phyloP scores from a whole-genome alignment of 2,888 invertebrate genomes.

The Drosophila lutescens region DNA sequence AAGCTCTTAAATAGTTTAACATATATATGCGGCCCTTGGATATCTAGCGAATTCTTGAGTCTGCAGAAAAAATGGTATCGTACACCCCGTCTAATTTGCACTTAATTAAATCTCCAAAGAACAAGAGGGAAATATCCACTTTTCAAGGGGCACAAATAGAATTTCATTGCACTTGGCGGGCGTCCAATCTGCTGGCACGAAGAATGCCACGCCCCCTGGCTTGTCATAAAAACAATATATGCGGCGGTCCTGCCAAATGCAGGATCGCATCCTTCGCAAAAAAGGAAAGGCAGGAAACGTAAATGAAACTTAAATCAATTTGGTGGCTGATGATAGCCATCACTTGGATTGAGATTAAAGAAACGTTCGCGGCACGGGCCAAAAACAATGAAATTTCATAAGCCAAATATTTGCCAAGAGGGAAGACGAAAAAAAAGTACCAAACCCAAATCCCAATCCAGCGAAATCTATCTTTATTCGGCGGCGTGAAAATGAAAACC shows the following conservation, averaged over 20 bases:
- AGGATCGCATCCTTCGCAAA: constrained; percentile 18
- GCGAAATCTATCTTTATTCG: constrained; percentile 50
- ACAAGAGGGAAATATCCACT: constrained; percentile 35
- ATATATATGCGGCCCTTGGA: constrained; percentile 11
- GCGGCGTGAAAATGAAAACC: constrained; percentile 38
- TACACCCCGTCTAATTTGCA: constrained; percentile 74
- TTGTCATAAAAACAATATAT: constrained; percentile 76
- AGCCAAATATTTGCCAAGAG: constrained; percentile 61
- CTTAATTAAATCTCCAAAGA: constrained; percentile 73
- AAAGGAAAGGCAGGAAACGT: constrained; percentile 58
- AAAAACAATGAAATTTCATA: constrained; percentile 54
- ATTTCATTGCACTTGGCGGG: constrained; percentile 74
- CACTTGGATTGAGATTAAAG: constrained; percentile 65
- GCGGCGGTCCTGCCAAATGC: constrained; percentile 64
- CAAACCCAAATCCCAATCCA: constrained; percentile 6
- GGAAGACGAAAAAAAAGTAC: not conserved
- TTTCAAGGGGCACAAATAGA: constrained; percentile 67
- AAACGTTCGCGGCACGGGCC: constrained; percentile 20
- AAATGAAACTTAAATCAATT: constrained; percentile 78
- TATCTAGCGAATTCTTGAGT: constrained; percentile 16
- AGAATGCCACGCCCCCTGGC: constrained; percentile 38
- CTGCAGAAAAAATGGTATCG: constrained; percentile 39
- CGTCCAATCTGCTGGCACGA: constrained; percentile 55
- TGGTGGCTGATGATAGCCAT: constrained; percentile 68
- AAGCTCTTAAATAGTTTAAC: constrained; percentile 20